A percentile compares a stretch with the other conserved stretches of the same genome.
phyloP scores from a whole-genome alignment of 1,140 invertebrate genomes.

The Nymphalis io region DNA sequence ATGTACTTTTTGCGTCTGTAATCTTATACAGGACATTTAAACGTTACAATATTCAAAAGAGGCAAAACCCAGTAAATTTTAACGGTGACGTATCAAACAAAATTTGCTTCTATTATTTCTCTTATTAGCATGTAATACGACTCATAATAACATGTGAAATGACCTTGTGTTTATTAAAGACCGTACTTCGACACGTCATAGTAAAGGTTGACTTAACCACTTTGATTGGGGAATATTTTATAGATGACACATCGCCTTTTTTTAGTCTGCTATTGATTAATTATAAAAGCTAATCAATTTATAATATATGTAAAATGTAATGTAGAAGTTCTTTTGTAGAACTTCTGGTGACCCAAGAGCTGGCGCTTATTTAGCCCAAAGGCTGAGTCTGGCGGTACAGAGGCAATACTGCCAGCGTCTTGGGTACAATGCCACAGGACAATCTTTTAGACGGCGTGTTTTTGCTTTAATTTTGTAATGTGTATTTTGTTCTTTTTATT shows the following conservation, averaged over 20 bases:
- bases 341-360: too few species aligned
- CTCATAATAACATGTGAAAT: not conserved
- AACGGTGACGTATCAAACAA: not conserved
- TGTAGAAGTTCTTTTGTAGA: too few species aligned
- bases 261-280: too few species aligned
- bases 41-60: not conserved
- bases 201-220: not conserved
- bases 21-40: conserved; percentile 10
- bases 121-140: not conserved
- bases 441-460: too few species aligned
- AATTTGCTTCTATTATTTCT: not conserved
- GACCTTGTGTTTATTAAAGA: conserved; percentile 1
- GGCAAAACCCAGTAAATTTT: not conserved
- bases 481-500: too few species aligned
- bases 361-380: too few species aligned
- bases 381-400: too few species aligned
- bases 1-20: not conserved
- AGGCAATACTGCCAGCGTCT: too few species aligned
- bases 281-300: too few species aligned
- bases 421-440: too few species aligned
- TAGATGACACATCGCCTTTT: conserved; percentile 6
- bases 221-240: not conserved
- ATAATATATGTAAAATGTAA: too few species aligned
- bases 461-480: too few species aligned
- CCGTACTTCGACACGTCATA: not conserved